Evolutionary conservation across 2,888 invertebrate species (phyloP).

Genomic region (Eilema griseolum): DNA sequence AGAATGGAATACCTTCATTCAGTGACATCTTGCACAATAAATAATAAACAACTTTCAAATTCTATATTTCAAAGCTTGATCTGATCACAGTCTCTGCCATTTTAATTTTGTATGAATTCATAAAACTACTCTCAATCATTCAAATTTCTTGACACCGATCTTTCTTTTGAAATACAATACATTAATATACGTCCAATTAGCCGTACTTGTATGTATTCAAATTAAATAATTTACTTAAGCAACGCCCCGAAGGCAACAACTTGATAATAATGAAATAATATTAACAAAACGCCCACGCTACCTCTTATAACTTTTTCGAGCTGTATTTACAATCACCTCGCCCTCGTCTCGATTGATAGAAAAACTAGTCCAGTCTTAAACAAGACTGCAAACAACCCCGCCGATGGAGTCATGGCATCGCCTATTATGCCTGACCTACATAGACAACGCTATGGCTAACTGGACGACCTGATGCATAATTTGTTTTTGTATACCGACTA

Average conservation of each 20-base stretch:
- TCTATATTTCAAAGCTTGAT: not conserved
- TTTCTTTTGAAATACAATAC: constrained; percentile 19
- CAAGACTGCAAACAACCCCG: constrained; percentile 74
- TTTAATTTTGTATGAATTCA: constrained; percentile 12
- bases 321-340: constrained; percentile 71
- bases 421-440: constrained; percentile 78
- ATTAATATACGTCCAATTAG: constrained; percentile 20
- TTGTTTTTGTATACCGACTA: constrained; percentile 21
- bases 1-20: not conserved
- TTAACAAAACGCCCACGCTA: constrained; percentile 45
- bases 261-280: constrained; percentile 25
- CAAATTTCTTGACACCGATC: constrained; percentile 15
- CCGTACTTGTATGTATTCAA: constrained; percentile 18
- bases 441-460: constrained; percentile 61
- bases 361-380: constrained; percentile 82
- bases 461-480: constrained; percentile 52
- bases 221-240: constrained; percentile 27
- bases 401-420: constrained; percentile 69
- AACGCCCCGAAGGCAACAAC: constrained; percentile 11
- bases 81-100: not conserved
- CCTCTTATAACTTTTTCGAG: constrained; percentile 44
- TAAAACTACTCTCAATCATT: constrained; percentile 11
- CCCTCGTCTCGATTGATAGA: constrained; percentile 71
- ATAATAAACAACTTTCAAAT: constrained; percentile 14
- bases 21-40: constrained; percentile 7